Conservation (phyloP, 2,888 invertebrate species). For the Drosophila nigritarsus region DNA sequence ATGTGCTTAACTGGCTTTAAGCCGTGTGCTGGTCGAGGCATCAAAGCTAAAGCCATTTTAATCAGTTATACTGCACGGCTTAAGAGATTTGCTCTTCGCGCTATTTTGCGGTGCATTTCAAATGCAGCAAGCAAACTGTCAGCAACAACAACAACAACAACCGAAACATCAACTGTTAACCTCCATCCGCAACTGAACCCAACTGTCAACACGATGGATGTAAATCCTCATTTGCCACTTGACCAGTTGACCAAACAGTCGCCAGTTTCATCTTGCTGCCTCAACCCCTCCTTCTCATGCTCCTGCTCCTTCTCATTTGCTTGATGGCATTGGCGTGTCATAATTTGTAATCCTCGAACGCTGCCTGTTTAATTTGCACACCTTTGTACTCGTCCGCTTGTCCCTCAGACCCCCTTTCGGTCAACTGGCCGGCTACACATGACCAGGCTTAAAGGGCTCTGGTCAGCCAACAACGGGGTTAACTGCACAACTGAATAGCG, state of each 20-base stretch:
- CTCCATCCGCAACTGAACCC: conserved; percentile 27
- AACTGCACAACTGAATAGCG: conserved; percentile 26
- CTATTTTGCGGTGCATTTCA: conserved; percentile 72
- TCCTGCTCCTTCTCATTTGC: conserved; percentile 51
- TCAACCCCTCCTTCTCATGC: neutral
- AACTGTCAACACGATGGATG: conserved; percentile 55
- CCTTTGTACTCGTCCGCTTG: conserved; percentile 63
- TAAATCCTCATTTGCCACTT: conserved; percentile 80
- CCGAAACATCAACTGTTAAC: conserved; percentile 30
- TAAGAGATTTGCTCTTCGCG: conserved; percentile 66
- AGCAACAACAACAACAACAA: conserved; percentile 21
- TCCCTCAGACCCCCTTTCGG: neutral
- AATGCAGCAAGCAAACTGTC: conserved; percentile 66
- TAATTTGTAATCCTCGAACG: conserved; percentile 83
- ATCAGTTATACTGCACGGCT: conserved; percentile 62
- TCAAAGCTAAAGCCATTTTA: conserved; percentile 71
- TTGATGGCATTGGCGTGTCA: conserved; percentile 77
- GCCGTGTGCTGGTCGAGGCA: conserved; percentile 36
- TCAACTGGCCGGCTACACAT: conserved; percentile 46
- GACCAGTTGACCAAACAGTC: conserved; percentile 49
- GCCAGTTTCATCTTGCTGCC: neutral
- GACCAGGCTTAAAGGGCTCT: conserved; percentile 63
- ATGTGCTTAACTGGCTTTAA: conserved; percentile 22
- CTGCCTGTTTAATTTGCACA: conserved; percentile 82
- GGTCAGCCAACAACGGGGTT: conserved; percentile 5